phyloP scores from a whole-genome alignment of 2,797 vertebrate species.

The Channa striata region DNA sequence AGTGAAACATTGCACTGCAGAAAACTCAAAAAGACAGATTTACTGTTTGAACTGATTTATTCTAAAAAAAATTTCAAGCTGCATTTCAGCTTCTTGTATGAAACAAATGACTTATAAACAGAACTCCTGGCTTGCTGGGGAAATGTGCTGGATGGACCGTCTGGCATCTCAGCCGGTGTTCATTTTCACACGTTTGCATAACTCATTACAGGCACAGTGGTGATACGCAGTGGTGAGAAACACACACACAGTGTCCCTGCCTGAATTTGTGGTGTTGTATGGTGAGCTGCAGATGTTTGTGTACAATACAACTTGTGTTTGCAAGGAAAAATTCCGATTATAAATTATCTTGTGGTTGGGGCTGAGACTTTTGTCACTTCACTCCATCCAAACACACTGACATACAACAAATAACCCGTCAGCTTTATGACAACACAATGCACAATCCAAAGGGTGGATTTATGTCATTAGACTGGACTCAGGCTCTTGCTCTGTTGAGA shows the following conservation, averaged over 20 bases:
- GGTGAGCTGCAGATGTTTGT: neutral
- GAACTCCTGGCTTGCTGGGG: neutral
- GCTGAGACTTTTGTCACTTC: no score
- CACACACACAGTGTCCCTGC: neutral
- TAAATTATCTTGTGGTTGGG: no score
- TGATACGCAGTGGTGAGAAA: conserved; percentile 11
- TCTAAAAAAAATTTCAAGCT: neutral
- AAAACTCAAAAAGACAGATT: neutral
- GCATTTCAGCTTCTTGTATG: neutral
- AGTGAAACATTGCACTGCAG: neutral
- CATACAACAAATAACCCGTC: no score
- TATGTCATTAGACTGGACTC: no score
- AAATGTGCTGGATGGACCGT: conserved; percentile 57
- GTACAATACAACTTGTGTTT: neutral
- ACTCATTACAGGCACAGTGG: conserved; percentile 60
- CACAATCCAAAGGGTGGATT: no score
- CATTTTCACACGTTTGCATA: conserved; percentile 72
- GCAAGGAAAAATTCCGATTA: no score
- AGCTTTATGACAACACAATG: no score
- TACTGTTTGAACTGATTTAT: neutral
- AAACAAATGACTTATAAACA: no score
- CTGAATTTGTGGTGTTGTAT: neutral
- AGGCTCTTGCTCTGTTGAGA: no score
- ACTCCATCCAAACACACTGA: no score
- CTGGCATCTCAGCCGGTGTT: conserved; percentile 61